A percentile compares a stretch with the other conserved stretches of the same genome.
Evolutionary conservation across 1,140 invertebrate genomes (phyloP).

Genomic region (Macrosteles quadrilineatus): DNA sequence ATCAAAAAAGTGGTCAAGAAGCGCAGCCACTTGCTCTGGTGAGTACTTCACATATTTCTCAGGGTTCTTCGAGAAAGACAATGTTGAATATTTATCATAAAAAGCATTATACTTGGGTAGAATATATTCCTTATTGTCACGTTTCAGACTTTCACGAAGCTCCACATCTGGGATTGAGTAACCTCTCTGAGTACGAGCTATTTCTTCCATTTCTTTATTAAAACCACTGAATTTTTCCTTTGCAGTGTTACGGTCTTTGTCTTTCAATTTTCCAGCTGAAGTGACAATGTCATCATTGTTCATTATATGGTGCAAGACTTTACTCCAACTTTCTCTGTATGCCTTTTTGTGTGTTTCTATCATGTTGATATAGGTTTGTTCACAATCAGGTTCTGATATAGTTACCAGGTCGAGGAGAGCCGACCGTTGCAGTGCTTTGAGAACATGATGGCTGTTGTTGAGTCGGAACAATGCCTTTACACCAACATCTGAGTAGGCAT

Average conservation of each 20-base stretch:
- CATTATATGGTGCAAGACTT: slow-evolving; percentile 72
- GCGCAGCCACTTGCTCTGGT: slow-evolving; percentile 75
- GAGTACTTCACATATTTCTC: slow-evolving; percentile 94
- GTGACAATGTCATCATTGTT: slow-evolving; percentile 64
- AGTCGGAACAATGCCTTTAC: slow-evolving; percentile 84
- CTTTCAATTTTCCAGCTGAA: slow-evolving; percentile 72
- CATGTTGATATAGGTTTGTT: slow-evolving; percentile 80
- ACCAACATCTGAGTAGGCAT: slow-evolving; percentile 75
- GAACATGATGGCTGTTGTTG: slow-evolving; percentile 92
- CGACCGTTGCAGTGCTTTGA: slow-evolving; percentile 84
- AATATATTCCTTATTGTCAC: slow-evolving; percentile 83
- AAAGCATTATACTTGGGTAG: slow-evolving; percentile 82
- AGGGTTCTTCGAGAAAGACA: slow-evolving; percentile 88
- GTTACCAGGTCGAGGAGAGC: slow-evolving; percentile 78
- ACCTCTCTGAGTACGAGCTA: slow-evolving; percentile 77
- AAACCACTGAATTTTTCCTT: slow-evolving; percentile 94
- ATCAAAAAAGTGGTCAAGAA: slow-evolving; percentile 87
- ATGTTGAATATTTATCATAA: slow-evolving; percentile 67
- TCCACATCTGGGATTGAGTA: slow-evolving; percentile 94
- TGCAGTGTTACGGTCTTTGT: slow-evolving; percentile 86
- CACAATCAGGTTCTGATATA: slow-evolving; percentile 79
- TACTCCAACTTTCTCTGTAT: slow-evolving; percentile 83
- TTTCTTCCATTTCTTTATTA: slow-evolving; percentile 94
- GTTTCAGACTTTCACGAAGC: slow-evolving; percentile 76
- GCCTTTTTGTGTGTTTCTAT: slow-evolving; percentile 75